phyloP scores from a whole-genome alignment of 2,113 vertebrate species.

The Mesoclemmys tuberculata region DNA sequence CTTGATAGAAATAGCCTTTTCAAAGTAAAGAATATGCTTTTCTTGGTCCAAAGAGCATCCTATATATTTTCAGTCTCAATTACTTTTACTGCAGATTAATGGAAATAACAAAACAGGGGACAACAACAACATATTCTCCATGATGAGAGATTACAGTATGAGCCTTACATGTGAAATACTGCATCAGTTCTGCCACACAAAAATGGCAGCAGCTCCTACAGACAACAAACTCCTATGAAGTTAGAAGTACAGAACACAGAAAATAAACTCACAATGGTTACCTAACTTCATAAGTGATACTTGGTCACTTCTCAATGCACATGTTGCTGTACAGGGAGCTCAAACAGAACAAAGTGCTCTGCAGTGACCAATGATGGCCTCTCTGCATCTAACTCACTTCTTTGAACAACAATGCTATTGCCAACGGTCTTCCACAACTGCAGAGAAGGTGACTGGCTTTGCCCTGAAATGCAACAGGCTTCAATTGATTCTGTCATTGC shows the following conservation, averaged over 20 bases:
- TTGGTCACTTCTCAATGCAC: neutral
- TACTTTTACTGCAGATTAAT: neutral
- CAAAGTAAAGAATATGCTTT: neutral
- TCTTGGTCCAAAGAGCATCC: neutral
- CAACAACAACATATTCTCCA: neutral
- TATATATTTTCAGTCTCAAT: neutral
- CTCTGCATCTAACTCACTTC: neutral
- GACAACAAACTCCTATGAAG: neutral
- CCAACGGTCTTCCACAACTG: neutral
- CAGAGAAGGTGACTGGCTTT: neutral
- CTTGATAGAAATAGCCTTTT: neutral
- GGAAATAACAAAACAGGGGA: neutral
- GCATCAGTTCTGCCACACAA: neutral
- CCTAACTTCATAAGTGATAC: neutral
- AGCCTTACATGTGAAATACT: neutral
- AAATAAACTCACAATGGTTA: rapidly evolving
- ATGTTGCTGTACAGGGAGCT: neutral
- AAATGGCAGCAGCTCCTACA: neutral
- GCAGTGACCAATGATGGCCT: neutral
- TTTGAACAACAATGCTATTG: neutral
- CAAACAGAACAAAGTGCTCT: neutral
- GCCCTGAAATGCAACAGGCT: neutral
- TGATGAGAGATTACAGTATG: neutral
- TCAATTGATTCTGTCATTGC: neutral
- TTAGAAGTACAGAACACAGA: neutral